phyloP scores from a whole-genome alignment of 1,140 invertebrate species.

The Limonius californicus region DNA sequence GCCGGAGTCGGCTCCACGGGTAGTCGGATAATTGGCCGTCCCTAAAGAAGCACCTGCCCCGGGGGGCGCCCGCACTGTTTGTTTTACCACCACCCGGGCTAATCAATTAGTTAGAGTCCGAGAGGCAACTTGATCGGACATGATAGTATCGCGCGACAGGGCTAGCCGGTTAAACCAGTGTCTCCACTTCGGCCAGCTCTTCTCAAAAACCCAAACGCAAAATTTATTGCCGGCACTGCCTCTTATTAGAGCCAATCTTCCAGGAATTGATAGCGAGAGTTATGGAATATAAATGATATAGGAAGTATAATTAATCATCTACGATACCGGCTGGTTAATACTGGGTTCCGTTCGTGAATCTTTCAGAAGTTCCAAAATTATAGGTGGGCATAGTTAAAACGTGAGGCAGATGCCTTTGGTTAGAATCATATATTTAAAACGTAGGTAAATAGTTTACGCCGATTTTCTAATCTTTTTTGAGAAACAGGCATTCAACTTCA shows the following conservation, averaged over 20 bases:
- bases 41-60: conserved; percentile 34
- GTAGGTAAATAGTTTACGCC: too few species aligned
- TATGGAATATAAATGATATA: not conserved
- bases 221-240: not conserved
- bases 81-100: conserved; percentile 26
- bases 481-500: too few species aligned
- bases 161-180: not conserved
- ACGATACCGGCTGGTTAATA: not conserved
- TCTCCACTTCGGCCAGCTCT: not conserved
- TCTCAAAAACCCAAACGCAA: not conserved
- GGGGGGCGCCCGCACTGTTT: conserved; percentile 32
- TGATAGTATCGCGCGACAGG: conserved; percentile 1
- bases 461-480: too few species aligned
- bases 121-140: conserved; percentile 15
- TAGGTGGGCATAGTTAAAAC: too few species aligned
- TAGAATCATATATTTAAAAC: too few species aligned
- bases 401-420: too few species aligned
- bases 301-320: not conserved
- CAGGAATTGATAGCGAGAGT: not conserved
- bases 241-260: not conserved
- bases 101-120: conserved; percentile 22
- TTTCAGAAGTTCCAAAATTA: not conserved
- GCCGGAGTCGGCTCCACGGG: conserved; percentile 27
- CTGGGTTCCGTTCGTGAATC: not conserved
- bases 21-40: conserved; percentile 34